Conservation (phyloP, 2,888 invertebrate species). For the Eilema sororculum region DNA sequence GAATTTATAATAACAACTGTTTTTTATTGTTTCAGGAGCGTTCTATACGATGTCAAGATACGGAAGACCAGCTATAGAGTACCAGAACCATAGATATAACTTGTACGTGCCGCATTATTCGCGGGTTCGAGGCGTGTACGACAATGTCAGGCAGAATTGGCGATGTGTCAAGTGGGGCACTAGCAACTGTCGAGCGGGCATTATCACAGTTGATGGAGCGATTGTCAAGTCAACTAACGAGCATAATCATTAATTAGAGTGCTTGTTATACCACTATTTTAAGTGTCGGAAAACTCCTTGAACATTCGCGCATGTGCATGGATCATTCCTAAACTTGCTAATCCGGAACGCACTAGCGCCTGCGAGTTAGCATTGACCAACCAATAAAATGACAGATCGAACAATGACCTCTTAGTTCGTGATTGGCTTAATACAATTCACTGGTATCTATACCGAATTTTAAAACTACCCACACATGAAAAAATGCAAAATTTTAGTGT, state of each 20-base stretch:
- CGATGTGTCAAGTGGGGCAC: slow-evolving; percentile 49
- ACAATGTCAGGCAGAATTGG: slow-evolving; percentile 45
- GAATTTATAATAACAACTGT: neutral
- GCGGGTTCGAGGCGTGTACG: slow-evolving; percentile 23
- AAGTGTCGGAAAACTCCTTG: too few species aligned
- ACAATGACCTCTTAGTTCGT: too few species aligned
- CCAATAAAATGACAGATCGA: too few species aligned
- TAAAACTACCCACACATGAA: too few species aligned
- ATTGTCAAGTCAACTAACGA: slow-evolving; percentile 39
- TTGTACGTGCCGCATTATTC: slow-evolving; percentile 32
- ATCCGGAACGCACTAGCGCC: too few species aligned
- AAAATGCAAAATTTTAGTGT: too few species aligned
- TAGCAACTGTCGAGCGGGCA: slow-evolving; percentile 46
- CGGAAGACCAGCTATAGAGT: slow-evolving; percentile 50
- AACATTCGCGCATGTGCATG: too few species aligned
- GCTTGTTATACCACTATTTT: neutral
- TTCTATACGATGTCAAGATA: slow-evolving; percentile 22
- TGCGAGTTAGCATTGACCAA: too few species aligned
- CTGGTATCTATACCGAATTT: too few species aligned
- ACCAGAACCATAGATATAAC: slow-evolving; percentile 28
- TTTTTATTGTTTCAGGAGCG: slow-evolving; percentile 8
- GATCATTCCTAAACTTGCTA: too few species aligned
- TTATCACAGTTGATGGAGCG: slow-evolving; percentile 44
- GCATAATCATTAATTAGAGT: slow-evolving; percentile 48
- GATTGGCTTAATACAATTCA: too few species aligned